Evolutionary conservation across 30 jellyfish, hydroid and myxozoan genomes (phyloP).

Genomic region (Hydractinia symbiolongicarpus): DNA sequence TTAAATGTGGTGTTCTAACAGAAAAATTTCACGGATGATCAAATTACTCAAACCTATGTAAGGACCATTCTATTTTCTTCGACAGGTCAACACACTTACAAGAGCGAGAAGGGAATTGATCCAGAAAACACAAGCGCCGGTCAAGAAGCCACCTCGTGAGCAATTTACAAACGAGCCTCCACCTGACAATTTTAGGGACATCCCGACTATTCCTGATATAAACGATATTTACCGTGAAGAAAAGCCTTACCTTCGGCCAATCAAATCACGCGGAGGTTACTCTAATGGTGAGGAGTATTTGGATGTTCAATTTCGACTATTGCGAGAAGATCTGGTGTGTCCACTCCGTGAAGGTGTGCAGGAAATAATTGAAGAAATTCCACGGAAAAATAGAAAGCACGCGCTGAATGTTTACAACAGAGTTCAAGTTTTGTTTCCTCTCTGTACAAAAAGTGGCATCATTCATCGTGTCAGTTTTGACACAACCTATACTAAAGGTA

Average conservation of each 20-base stretch:
- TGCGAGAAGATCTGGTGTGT: slow-evolving; percentile 47
- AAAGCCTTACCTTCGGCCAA: slow-evolving; percentile 47
- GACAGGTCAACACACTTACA: no score
- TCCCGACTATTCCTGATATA: slow-evolving; percentile 35
- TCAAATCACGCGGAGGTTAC: slow-evolving; percentile 40
- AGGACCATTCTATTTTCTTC: no score
- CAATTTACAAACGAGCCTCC: slow-evolving; percentile 31
- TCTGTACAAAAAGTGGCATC: slow-evolving; percentile 24
- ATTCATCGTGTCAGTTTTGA: slow-evolving; percentile 30
- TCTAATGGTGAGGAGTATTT: slow-evolving; percentile 40
- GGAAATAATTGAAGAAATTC: slow-evolving; percentile 19
- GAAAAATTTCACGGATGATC: no score
- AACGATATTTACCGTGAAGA: slow-evolving; percentile 21
- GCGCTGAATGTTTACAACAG: slow-evolving; percentile 27
- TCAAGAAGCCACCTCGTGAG: no score
- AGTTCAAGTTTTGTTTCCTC: slow-evolving; percentile 29
- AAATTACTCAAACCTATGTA: no score
- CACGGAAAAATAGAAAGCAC: slow-evolving; percentile 31
- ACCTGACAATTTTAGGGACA: slow-evolving; percentile 40
- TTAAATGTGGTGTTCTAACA: no score
- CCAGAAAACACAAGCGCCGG: no score
- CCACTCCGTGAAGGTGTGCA: slow-evolving; percentile 60
- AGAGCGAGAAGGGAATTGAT: no score
- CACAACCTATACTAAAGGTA: slow-evolving; percentile 2
- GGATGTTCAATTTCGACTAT: slow-evolving; percentile 51